Base-by-base conservation (phyloP, 1,140 invertebrate species). In the Aporrectodea caliginosa region DNA sequence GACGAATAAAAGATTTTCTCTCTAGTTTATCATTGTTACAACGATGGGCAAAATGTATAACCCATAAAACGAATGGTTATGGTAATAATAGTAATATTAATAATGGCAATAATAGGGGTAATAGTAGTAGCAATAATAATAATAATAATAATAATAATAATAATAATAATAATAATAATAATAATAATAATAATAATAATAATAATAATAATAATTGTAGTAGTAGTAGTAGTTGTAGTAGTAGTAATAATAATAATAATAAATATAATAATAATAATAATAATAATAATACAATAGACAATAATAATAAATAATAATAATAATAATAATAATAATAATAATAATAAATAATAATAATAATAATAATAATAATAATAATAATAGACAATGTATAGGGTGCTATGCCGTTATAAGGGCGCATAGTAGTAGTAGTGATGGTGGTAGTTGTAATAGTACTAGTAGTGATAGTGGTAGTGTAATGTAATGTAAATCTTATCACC, bases 141-240 rank as follows among this genome's bases (percentile, higher is more conserved):
- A 68, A 68, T 68, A 68, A 68, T 68, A 68, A 68, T 68, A 68
- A 68, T 68, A 68, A 68, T 68, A 68, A 68, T 68, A 68, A 68
- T 68, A 68, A 68, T 68, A 68, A 68, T 68, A 68, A 68, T 68
- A 68, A 68, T 68, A 68, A 68, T 68, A 68, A 68, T 68, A 68
- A 68, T 68, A 68, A 68, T 68, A 68, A 68, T 68, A 68, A 68
- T 68, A 68, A 68, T 68, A 68, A 68, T 68, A 68, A 68, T 68
- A 68, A 68, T 68, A 68, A 68, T 68, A 68, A 68, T 68, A 68
- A 68, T 68, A 68, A 68, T 68, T 16, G n/a, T 68, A 68, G n/a
- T 68, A 68, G n/a, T 68, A 68, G n/a, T 68, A 68, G n/a, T 68
- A 68, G n/a, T 68, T 16, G n/a, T 68, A 68, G n/a, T 68, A 68